Base-by-base conservation (phyloP, 2,888 invertebrate species). In the Hypsopygia costalis region DNA sequence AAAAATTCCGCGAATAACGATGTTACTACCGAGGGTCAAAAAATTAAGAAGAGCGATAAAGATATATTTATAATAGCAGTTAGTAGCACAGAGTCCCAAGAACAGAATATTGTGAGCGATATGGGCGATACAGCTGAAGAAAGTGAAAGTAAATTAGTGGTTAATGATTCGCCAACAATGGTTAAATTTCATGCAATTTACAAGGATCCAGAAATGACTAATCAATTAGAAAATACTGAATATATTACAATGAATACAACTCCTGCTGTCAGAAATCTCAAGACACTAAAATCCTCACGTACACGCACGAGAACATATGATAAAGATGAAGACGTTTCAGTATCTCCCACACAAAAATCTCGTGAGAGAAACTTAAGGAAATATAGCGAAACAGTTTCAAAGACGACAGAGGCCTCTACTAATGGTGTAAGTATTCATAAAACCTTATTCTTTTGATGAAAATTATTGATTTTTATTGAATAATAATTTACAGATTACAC, bases 171-270 rank as follows among this genome's bases (percentile, higher is more conserved):
- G 22, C 54, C 69, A 20, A 69, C 74, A n/a, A 80, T 73, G 36
- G 65, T 70, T 43, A 86, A 77, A 52, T 87, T 78, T 45, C 87
- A 86, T 38, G 69, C 86, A 5, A 83, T 74, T 52, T 86, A 72
- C 39, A 83, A 81, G 52, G 70, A 80, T 30, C 52, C 65, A 11
- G 64, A 58, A 34, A 43, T 62, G 12, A 62, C 56, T 6, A 53
- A 47, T 7, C 46, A 32, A 11, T 34, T 51, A 9, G 57, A 56
- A 37, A 62, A 58, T 37, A 65, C 69, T 50, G 53, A 64, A 47
- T 7, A 25, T 6, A 28, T 25, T 20, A 64, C 64, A 29, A 44
- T 47, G 20, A 64, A 68, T 1, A 65, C 66, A 6, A 47, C 58
- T 27, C 71, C 76, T n/a, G 62, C 71, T 6, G 80, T 87, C 31